Evolutionary conservation across 2,797 vertebrate species (phyloP), one percentile per base, ranked within the genome.

Genomic region (Betta splendens): DNA sequence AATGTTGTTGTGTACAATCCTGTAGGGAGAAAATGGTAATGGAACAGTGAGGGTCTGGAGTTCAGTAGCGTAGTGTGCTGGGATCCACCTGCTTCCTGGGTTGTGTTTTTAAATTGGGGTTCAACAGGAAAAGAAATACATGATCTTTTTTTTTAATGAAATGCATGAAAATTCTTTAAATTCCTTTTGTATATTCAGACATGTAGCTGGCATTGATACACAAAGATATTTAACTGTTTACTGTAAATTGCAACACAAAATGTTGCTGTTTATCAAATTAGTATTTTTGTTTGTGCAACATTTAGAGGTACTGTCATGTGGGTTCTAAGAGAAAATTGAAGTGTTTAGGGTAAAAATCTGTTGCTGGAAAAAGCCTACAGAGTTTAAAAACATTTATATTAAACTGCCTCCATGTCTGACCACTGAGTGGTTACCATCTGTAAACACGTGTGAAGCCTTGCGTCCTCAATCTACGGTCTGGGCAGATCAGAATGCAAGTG

Each of bases 401-500:
- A 7, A 65, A 48, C 47, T 36, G 36, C 40, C 44, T 62, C 32
- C 8, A 47, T 69, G 67, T 75, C 59, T 68, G 50, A 53, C 61
- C 25, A 38, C 35, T 55, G 56, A 75, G 32, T 51, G 62, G 13
- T 53, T 78, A 67, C 69, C 63, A 78, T 75, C 39, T 73, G 63
- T 66, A 44, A 70, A 72, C 16, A n/a, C 71, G 63, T 52, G 45
- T 61, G 25, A 77, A 62, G 32, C 46, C 66, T 47, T 59, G 74
- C 77, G 67, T 48, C 37, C 37, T 69, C 72, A 70, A 75, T 70
- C 71, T 63, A 44, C 72, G 65, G 69, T 71, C 55, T 31, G 49
- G 47, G 28, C 33, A 25, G 79, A 77, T 70, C 67, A 71, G 63
- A 69, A 71, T 80, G 72, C 60, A 77, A 63, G 46, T 59, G 57